Evolutionary conservation across 1,140 invertebrate species (phyloP).

Genomic region (Drosophila malerkotliana): DNA sequence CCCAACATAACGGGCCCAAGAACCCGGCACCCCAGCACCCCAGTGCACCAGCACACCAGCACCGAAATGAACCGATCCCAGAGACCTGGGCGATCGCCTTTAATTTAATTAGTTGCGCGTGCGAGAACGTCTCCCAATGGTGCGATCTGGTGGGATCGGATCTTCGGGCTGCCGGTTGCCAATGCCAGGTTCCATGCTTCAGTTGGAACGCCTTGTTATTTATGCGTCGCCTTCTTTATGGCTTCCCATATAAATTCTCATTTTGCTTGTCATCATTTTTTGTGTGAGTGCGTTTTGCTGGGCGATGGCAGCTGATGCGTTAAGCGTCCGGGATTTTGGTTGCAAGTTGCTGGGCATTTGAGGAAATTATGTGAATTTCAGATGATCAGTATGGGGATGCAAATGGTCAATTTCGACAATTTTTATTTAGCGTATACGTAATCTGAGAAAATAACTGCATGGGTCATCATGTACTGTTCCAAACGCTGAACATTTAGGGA

Average conservation of each 20-base stretch:
- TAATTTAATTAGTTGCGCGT: conserved; percentile 80
- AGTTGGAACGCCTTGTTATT: conserved; percentile 65
- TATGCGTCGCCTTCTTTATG: conserved; percentile 76
- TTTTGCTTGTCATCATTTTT: conserved; percentile 72
- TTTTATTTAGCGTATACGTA: conserved; percentile 8
- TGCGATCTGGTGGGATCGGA: conserved; percentile 15
- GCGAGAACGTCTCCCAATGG: conserved; percentile 34
- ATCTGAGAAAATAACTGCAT: no score
- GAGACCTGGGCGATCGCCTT: conserved; percentile 58
- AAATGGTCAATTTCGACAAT: conserved; percentile 15
- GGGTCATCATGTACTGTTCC: no score
- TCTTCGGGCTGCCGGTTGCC: conserved; percentile 28
- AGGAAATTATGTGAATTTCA: conserved; percentile 45
- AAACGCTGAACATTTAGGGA: no score
- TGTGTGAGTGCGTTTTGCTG: conserved; percentile 25
- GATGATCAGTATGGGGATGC: conserved; percentile 4
- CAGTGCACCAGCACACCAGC: neutral
- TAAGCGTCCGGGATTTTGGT: conserved; percentile 39
- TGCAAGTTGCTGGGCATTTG: conserved; percentile 38
- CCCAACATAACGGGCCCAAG: conserved; percentile 41
- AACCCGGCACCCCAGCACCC: conserved; percentile 23
- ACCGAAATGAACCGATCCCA: conserved; percentile 6
- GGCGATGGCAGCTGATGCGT: conserved; percentile 43
- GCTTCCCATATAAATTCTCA: conserved; percentile 80
- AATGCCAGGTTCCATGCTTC: conserved; percentile 67